A percentile compares a stretch with the other conserved stretches of the same genome.
Evolutionary conservation across 92 coral and sea anemone genomes (phyloP).

Genomic region (Pocillopora grandis): DNA sequence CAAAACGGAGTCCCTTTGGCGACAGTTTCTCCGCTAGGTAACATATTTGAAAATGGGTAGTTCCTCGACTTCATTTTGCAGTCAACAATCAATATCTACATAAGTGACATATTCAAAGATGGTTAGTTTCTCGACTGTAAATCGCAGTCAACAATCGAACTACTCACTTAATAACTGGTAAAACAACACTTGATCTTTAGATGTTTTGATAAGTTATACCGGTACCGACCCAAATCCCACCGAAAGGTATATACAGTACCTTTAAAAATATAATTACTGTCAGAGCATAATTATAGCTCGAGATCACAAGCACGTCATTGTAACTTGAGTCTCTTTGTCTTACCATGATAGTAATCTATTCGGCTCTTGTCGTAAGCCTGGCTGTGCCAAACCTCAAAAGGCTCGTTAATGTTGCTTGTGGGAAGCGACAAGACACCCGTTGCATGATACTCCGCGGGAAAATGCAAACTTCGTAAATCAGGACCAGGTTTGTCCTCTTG

Average conservation of each 20-base stretch:
- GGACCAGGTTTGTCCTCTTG: slow-evolving; percentile 41
- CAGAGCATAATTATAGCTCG: not conserved
- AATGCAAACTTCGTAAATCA: slow-evolving; percentile 65
- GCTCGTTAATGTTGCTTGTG: slow-evolving; percentile 84
- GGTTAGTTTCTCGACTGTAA: not conserved
- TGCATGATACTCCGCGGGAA: slow-evolving; percentile 90
- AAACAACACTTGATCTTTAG: slow-evolving; percentile 6
- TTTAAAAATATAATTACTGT: not conserved
- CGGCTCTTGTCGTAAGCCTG: slow-evolving; percentile 71
- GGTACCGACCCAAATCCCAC: slow-evolving; percentile 26
- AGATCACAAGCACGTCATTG: not conserved
- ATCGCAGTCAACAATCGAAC: not conserved
- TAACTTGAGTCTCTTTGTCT: slow-evolving; percentile 4
- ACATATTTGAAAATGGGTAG: not conserved
- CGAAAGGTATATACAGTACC: not conserved
- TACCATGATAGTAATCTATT: slow-evolving; percentile 94
- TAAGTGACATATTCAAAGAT: not conserved
- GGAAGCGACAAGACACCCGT: slow-evolving; percentile 91
- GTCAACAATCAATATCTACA: not conserved
- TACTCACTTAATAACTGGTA: not conserved
- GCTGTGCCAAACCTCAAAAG: slow-evolving; percentile 94
- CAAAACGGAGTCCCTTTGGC: too few species aligned
- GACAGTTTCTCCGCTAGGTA: too few species aligned
- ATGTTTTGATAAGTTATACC: slow-evolving; percentile 13
- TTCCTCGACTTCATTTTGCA: too few species aligned